phyloP scores from a whole-genome alignment of 2,888 invertebrate species.

The Tipula helvola region DNA sequence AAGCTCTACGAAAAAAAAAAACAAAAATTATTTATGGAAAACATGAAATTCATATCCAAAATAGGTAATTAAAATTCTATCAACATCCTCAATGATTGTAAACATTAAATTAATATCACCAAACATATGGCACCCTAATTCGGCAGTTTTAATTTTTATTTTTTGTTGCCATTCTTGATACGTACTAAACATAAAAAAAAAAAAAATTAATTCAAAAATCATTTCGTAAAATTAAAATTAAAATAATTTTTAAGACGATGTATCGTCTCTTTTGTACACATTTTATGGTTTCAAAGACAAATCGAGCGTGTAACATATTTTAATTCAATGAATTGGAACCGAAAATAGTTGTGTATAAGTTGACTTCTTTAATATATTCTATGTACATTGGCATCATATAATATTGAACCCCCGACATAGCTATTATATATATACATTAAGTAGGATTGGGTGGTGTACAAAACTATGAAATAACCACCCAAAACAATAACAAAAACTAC shows the following conservation, averaged over 20 bases:
- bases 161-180: not conserved
- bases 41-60: not conserved
- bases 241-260: not conserved
- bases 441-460: not conserved
- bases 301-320: slow-evolving; percentile 11
- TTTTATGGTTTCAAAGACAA: not conserved
- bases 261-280: not conserved
- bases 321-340: slow-evolving; percentile 9
- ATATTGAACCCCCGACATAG: not conserved
- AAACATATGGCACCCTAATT: not conserved
- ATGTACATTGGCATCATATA: not conserved
- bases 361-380: not conserved
- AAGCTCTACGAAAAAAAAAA: not conserved
- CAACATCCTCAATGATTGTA: not conserved
- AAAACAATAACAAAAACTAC: not conserved
- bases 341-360: not conserved
- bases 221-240: not conserved
- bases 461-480: not conserved
- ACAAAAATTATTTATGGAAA: not conserved
- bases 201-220: not conserved
- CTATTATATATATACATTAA: not conserved
- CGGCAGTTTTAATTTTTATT: not conserved
- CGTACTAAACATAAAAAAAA: not conserved
- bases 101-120: slow-evolving; percentile 4
- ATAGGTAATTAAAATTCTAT: slow-evolving; percentile 4